Conservation (phyloP, 2,888 invertebrate genomes). For the Agrochola lychnidis region DNA sequence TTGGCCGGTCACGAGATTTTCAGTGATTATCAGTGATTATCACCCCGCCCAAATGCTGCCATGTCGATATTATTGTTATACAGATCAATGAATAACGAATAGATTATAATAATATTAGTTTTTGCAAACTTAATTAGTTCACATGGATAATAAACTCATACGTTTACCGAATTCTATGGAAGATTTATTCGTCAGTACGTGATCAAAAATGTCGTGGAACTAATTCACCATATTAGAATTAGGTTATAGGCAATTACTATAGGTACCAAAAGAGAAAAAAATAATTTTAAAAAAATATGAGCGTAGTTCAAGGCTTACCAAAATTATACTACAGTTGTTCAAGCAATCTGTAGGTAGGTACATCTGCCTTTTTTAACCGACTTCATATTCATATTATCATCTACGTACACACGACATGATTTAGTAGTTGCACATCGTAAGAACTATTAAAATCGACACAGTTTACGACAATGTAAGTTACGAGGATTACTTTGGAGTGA, state of each 20-base stretch:
- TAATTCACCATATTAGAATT: not conserved
- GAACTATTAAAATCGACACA: conserved; percentile 70
- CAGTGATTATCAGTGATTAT: not conserved
- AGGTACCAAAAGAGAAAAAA: not conserved
- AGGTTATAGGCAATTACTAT: not conserved
- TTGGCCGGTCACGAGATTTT: conserved; percentile 22
- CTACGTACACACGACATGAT: not conserved
- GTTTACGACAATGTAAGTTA: conserved; percentile 73
- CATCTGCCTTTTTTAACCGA: not conserved
- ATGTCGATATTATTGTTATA: not conserved
- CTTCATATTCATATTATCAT: not conserved
- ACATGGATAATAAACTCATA: not conserved
- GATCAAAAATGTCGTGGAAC: not conserved
- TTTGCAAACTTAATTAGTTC: not conserved
- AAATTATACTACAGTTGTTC: not conserved
- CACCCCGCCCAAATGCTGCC: not conserved
- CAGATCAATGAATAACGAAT: not conserved
- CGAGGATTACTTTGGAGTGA: conserved; percentile 77
- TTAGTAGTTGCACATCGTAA: conserved; percentile 12
- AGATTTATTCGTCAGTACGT: not conserved
- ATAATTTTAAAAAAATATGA: not conserved
- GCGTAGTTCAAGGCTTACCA: not conserved
- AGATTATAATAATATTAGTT: not conserved
- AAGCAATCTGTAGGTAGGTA: not conserved
- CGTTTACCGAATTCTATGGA: not conserved